These are phyloP conservation scores for Bombycilla garrulus DNA, from an alignment of 2,113 vertebrate genomes.

Conservation along the genomic window DNA sequence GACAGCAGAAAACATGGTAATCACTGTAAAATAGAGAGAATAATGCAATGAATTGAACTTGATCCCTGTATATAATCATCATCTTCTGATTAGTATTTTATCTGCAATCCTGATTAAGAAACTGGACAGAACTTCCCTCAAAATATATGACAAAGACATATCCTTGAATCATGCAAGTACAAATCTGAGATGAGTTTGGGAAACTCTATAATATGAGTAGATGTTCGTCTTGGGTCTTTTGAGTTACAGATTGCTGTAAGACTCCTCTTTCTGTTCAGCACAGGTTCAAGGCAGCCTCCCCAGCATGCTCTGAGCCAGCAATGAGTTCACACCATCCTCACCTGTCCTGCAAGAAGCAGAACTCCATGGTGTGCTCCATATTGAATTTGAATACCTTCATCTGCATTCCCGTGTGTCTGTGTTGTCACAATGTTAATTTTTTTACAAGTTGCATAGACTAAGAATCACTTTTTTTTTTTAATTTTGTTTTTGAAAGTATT, in stretches of 20 bases:
- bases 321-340: not conserved
- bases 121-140: not conserved
- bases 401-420: not conserved
- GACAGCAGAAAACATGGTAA: not conserved
- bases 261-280: not conserved
- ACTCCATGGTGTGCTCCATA: not conserved
- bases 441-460: not conserved
- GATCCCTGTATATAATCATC: not conserved
- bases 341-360: not conserved
- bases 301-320: not conserved
- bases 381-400: not conserved
- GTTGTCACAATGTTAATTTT: not conserved
- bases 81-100: not conserved
- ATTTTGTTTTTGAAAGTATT: too few species aligned
- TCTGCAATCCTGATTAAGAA: not conserved
- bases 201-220: not conserved
- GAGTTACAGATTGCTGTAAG: not conserved
- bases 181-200: not conserved
- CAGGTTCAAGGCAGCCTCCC: not conserved
- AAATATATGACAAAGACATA: not conserved
- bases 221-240: not conserved
- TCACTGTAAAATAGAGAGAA: not conserved
- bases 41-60: not conserved
- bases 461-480: not conserved
- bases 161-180: not conserved